These are phyloP conservation scores for Aptenodytes patagonicus DNA, from an alignment of 2,113 vertebrate species.

Conservation along the genomic window DNA sequence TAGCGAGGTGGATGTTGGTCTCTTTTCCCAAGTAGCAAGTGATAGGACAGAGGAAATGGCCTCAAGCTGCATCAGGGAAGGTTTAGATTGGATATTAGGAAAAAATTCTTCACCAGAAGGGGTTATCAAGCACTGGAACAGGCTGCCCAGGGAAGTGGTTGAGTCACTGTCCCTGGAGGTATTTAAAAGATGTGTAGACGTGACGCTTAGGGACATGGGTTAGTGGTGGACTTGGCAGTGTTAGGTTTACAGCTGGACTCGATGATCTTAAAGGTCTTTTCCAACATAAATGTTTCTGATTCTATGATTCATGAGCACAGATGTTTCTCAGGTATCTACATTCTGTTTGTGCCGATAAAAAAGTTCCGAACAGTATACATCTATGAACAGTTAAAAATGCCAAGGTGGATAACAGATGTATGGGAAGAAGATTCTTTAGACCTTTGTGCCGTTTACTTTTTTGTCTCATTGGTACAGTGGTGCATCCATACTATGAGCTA, in stretches of 20 bases:
- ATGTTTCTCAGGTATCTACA: neutral
- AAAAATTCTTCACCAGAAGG: neutral
- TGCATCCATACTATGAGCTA: neutral
- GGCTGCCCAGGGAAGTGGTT: neutral
- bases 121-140: neutral
- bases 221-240: neutral
- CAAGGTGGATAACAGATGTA: neutral
- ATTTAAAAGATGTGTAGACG: neutral
- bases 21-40: neutral
- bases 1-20: fast-evolving
- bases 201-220: neutral
- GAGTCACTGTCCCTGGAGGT: neutral
- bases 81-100: neutral
- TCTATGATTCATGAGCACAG: neutral
- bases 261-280: neutral
- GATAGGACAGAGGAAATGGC: neutral
- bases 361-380: neutral
- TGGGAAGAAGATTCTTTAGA: neutral
- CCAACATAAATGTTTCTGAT: neutral
- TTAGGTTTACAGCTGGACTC: neutral
- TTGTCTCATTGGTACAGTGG: neutral
- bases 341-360: neutral
- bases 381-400: neutral
- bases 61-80: fast-evolving
- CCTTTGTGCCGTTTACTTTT: neutral